phyloP scores from a whole-genome alignment of 2,888 invertebrate species.

The Cephalotes varians region DNA sequence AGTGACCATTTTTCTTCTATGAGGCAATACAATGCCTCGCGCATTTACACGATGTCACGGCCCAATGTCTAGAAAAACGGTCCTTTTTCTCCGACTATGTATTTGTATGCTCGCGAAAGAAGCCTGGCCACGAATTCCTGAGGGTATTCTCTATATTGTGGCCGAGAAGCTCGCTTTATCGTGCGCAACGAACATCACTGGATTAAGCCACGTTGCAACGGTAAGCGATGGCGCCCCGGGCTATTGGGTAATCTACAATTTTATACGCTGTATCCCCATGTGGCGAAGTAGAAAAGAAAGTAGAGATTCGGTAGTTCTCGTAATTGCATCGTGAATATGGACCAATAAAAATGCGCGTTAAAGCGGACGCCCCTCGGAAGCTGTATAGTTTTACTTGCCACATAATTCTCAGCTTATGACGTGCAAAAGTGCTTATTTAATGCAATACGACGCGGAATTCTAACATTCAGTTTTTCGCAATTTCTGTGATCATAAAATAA shows the following conservation, averaged over 20 bases:
- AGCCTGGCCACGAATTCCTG: slow-evolving; percentile 63
- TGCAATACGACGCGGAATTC: background rate
- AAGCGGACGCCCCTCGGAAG: background rate
- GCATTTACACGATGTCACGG: slow-evolving; percentile 57
- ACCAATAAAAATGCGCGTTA: slow-evolving; percentile 61
- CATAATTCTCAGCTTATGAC: slow-evolving; percentile 25
- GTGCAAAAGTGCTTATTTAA: slow-evolving; percentile 16
- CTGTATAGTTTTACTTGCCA: background rate
- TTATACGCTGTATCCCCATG: slow-evolving; percentile 67
- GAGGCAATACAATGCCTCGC: slow-evolving; percentile 69
- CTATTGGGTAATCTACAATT: slow-evolving; percentile 77
- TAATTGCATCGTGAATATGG: slow-evolving; percentile 72
- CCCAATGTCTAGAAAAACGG: slow-evolving; percentile 38
- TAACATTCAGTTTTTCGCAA: slow-evolving; percentile 19
- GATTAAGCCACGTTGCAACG: slow-evolving; percentile 69
- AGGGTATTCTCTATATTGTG: slow-evolving; percentile 59
- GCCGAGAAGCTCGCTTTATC: slow-evolving; percentile 72
- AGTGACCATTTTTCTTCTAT: slow-evolving; percentile 38
- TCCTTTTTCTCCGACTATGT: slow-evolving; percentile 50
- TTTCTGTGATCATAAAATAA: background rate
- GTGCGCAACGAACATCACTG: slow-evolving; percentile 74
- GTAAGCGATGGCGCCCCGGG: slow-evolving; percentile 74
- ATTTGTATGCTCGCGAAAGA: slow-evolving; percentile 57
- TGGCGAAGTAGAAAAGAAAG: slow-evolving; percentile 66
- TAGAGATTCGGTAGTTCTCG: slow-evolving; percentile 68